A percentile compares a stretch with the other conserved stretches of the same genome.
Evolutionary conservation across 2,113 vertebrate genomes (phyloP).

Genomic region (Anoplopoma fimbria): DNA sequence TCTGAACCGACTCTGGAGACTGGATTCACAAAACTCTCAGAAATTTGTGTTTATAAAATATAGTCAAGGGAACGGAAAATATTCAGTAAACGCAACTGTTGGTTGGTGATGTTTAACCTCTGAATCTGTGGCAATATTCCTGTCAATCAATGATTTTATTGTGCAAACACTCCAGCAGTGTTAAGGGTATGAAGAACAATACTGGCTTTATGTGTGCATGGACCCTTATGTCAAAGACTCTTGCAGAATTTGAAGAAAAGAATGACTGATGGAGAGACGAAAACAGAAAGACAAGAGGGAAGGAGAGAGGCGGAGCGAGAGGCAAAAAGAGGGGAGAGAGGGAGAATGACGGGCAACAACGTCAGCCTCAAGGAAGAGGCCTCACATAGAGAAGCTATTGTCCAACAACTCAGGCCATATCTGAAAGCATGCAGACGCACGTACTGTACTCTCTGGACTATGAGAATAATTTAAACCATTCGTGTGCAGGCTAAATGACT

Average conservation of each 20-base stretch:
- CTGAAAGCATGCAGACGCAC: slow-evolving; percentile 37
- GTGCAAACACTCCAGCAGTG: neutral
- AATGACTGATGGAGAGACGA: slow-evolving; percentile 2
- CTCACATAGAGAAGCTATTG: slow-evolving; percentile 71
- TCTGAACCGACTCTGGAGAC: no score
- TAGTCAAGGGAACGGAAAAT: neutral
- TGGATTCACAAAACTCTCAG: no score
- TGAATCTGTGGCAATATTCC: no score
- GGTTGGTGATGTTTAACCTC: neutral
- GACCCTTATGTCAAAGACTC: slow-evolving; percentile 14
- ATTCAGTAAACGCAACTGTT: neutral
- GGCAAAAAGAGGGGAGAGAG: neutral
- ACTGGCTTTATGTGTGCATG: neutral
- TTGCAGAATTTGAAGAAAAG: slow-evolving; percentile 17
- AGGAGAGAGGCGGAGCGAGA: neutral
- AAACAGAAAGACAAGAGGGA: slow-evolving; percentile 1
- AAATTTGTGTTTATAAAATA: no score
- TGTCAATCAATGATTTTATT: neutral
- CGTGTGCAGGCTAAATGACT: slow-evolving; percentile 32
- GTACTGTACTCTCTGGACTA: slow-evolving; percentile 25
- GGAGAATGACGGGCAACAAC: slow-evolving; percentile 47
- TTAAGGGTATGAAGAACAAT: neutral
- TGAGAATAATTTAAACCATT: slow-evolving; percentile 62
- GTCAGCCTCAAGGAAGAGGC: slow-evolving; percentile 59
- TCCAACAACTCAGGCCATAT: slow-evolving; percentile 50